A percentile compares a stretch with the other conserved stretches of the same genome.
These are phyloP conservation scores for Hydrozoanthus gracilis DNA, from an alignment of 92 coral and sea anemone genomes.

Conservation along the genomic window DNA sequence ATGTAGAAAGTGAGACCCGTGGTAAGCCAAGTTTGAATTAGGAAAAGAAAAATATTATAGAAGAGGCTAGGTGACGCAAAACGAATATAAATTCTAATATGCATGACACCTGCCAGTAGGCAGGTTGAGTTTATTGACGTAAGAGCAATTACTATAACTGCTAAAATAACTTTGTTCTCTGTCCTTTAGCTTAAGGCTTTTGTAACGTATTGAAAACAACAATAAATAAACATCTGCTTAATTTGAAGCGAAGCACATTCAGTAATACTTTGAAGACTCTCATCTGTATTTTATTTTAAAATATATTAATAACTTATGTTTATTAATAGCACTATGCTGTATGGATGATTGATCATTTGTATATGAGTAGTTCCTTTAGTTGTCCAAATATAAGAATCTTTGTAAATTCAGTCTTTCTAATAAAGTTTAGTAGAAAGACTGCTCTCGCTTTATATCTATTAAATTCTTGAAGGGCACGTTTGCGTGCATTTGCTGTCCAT, in stretches of 20 bases:
- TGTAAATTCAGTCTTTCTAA: conserved; percentile 21
- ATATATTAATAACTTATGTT: neutral
- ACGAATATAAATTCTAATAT: neutral
- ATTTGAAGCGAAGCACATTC: neutral
- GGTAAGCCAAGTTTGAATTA: neutral
- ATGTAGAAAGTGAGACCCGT: neutral
- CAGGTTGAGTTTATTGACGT: neutral
- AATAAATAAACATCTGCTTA: neutral
- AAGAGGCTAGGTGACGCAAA: neutral
- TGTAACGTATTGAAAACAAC: neutral
- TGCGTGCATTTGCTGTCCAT: conserved; percentile 71
- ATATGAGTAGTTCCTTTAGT: neutral
- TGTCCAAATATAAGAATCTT: neutral
- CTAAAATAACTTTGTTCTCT: neutral
- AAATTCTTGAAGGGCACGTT: conserved; percentile 82
- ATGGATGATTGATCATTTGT: neutral
- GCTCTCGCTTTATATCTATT: conserved; percentile 73
- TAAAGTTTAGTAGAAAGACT: conserved; percentile 69
- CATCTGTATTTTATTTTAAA: neutral
- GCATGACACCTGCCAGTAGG: conserved; percentile 2
- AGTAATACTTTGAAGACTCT: neutral
- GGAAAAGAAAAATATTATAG: too few relatives aligned
- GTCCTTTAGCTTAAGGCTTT: neutral
- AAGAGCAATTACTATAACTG: neutral
- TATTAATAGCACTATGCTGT: neutral